A percentile compares a stretch with the other conserved stretches of the same genome.
phyloP scores from a whole-genome alignment of 2,888 invertebrate species.

The Caenorhabditis wallacei region DNA sequence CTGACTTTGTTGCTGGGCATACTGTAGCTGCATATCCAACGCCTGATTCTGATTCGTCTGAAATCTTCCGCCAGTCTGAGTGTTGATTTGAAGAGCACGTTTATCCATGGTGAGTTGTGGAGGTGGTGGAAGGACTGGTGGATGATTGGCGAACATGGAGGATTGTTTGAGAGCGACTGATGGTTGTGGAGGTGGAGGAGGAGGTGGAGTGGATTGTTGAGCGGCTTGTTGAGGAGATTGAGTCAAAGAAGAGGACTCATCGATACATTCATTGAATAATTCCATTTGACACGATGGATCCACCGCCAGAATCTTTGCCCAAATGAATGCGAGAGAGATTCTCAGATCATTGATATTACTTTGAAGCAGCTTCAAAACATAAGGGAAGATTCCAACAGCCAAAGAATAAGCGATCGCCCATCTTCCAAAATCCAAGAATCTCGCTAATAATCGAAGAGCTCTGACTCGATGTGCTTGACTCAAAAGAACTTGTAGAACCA shows the following conservation, averaged over 20 bases:
- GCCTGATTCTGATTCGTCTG: constrained; percentile 39
- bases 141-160: constrained; percentile 36
- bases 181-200: constrained; percentile 15
- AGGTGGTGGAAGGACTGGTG: constrained; percentile 4
- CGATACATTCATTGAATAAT: constrained; percentile 85
- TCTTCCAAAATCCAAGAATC: constrained; percentile 94
- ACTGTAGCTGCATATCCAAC: constrained; percentile 45
- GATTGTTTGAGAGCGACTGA: constrained; percentile 23
- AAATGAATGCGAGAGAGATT: constrained; percentile 95
- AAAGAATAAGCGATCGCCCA: constrained; percentile 93
- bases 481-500: constrained; percentile 91
- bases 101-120: constrained; percentile 28
- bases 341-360: constrained; percentile 89
- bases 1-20: constrained; percentile 30
- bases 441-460: constrained; percentile 94
- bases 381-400: constrained; percentile 97
- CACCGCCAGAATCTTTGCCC: constrained; percentile 97
- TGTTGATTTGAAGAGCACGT: constrained; percentile 22
- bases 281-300: constrained; percentile 95
- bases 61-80: constrained; percentile 11
- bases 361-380: constrained; percentile 94
- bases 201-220: neutral
- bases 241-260: constrained; percentile 14
- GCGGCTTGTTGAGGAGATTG: constrained; percentile 7
- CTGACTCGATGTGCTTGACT: constrained; percentile 90